Evolutionary conservation across 2,113 vertebrate genomes (phyloP), one percentile per base, ranked within the genome.

Genomic region (Sardina pilchardus): DNA sequence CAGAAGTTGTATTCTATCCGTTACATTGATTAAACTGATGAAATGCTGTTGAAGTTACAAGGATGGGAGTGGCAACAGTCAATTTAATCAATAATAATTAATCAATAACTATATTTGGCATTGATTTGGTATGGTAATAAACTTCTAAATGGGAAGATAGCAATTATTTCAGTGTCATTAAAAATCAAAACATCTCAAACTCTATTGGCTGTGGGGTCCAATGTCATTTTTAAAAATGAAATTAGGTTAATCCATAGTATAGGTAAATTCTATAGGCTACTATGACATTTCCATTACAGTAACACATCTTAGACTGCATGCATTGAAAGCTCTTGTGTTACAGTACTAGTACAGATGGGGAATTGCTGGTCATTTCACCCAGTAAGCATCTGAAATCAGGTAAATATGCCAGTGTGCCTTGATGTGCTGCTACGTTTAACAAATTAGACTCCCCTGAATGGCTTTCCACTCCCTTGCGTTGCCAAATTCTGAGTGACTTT

Each of bases 401-500:
- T 12, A 78, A 36, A 14, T 6, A 36, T 36, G 30, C 30, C 71
- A 78, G 3, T 78, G 26, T 67, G 34, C 14, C 71, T 36, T 16
- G 14, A 36, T 17, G 3, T 16, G 71, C 9, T 12, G 26, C 71
- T 78, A 36, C 34, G 71, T 34, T 78, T 39, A 78, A 36, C 71
- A 78, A 78, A 78, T 78, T 78, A 78, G 30, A 78, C 71, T 39
- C 71, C 30, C 71, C 71, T 78, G 71, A 36, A 78, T 34, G 34
- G 71, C 71, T 78, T 34, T 34, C 30, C 71, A 39, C 71, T 78
- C n/a, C 30, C 71, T 34, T 36, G 71, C 71, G 34, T 78, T 81
- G 47, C 45, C 84, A 85, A 85, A 85, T 53, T 47, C n/a, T 24
- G 63, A 53, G 84, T 81, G 86, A 84, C 44, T 83, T 36, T 50